Percentiles rank a stretch among this genome's conserved stretches.
Conservation (phyloP, 2,797 vertebrate genomes). For the Coreius guichenoti region DNA sequence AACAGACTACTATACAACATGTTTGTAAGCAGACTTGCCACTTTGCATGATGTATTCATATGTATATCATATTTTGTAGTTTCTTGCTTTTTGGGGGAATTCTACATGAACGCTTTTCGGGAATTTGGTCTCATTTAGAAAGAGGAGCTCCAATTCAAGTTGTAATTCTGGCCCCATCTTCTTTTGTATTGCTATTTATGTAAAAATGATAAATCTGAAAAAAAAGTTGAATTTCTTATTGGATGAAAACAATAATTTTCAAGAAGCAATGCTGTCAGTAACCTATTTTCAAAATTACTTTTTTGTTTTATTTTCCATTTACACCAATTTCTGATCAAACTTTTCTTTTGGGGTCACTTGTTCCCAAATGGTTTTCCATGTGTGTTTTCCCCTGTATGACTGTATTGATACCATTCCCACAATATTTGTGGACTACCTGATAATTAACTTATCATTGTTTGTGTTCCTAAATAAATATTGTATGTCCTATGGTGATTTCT, state of each 20-base stretch:
- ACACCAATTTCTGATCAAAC: conserved; percentile 78
- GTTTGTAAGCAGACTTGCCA: conserved; percentile 80
- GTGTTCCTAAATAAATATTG: conserved; percentile 91
- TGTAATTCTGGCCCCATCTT: conserved; percentile 67
- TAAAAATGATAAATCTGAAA: conserved; percentile 58
- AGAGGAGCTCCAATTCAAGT: conserved; percentile 70
- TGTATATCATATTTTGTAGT: conserved; percentile 82
- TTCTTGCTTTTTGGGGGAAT: conserved; percentile 63
- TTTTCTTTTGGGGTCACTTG: conserved; percentile 76
- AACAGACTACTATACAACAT: conserved; percentile 76
- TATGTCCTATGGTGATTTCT: conserved; percentile 78
- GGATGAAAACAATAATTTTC: conserved; percentile 56
- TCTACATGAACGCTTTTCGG: conserved; percentile 62
- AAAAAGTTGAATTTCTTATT: conserved; percentile 69
- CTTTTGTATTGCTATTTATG: conserved; percentile 67
- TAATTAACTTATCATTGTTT: conserved; percentile 91
- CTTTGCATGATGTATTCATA: conserved; percentile 84
- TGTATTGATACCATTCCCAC: conserved; percentile 89
- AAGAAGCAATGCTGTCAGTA: conserved; percentile 55
- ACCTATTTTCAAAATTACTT: conserved; percentile 56
- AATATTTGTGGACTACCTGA: conserved; percentile 93
- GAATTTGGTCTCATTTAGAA: conserved; percentile 57
- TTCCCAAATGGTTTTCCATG: conserved; percentile 82
- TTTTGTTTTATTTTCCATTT: conserved; percentile 68
- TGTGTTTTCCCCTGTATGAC: conserved; percentile 82